phyloP scores from a whole-genome alignment of 2,888 invertebrate genomes.

The Erebia ligea region DNA sequence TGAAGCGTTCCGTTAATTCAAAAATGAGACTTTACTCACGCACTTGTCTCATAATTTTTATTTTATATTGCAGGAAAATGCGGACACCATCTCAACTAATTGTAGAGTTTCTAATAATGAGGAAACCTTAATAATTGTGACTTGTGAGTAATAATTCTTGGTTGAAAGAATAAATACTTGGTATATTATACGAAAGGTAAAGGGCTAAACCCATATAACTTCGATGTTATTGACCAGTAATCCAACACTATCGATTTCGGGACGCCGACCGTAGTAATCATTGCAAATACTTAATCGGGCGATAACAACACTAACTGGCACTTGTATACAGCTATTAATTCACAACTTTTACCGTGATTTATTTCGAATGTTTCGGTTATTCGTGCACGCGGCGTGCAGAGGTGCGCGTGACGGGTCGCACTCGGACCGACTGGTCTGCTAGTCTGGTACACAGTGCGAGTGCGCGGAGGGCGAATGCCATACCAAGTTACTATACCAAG shows the following conservation, averaged over 20 bases:
- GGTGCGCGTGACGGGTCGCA: slow-evolving; percentile 75
- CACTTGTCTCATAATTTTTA: background rate
- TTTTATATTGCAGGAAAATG: background rate
- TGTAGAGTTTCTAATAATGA: background rate
- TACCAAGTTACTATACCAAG: slow-evolving; percentile 19
- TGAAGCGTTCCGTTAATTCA: background rate
- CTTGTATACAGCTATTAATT: slow-evolving; percentile 50
- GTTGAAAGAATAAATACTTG: background rate
- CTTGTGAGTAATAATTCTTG: background rate
- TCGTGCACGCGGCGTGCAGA: slow-evolving; percentile 51
- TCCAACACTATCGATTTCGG: slow-evolving; percentile 43
- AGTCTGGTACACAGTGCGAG: slow-evolving; percentile 40
- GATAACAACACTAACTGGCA: slow-evolving; percentile 53
- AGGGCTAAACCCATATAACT: slow-evolving; percentile 14
- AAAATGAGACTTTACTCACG: background rate
- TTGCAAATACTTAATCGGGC: slow-evolving; percentile 40
- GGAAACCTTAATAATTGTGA: slow-evolving; percentile 1
- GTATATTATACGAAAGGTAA: background rate
- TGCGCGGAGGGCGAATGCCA: slow-evolving; percentile 53
- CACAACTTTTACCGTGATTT: slow-evolving; percentile 34
- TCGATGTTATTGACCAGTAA: slow-evolving; percentile 43
- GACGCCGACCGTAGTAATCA: slow-evolving; percentile 38
- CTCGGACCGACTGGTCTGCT: slow-evolving; percentile 57
- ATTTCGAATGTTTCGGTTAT: slow-evolving; percentile 32
- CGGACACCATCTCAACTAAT: background rate